Conservation (phyloP, 2,888 invertebrate genomes). For the Silvanus unidentatus region DNA sequence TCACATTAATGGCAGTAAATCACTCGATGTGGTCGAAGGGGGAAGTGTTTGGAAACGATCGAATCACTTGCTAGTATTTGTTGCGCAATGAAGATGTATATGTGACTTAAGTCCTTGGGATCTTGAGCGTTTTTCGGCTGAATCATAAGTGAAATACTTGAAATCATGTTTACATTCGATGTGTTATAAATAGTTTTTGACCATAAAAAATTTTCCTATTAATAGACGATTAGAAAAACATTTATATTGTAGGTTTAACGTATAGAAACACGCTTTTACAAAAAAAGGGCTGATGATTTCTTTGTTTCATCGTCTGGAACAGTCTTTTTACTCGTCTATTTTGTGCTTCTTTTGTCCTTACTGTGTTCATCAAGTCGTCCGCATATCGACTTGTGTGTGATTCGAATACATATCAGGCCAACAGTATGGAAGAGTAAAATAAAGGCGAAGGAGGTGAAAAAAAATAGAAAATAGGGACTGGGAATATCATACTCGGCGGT, state of each 20-base stretch:
- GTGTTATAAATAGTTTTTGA: slow-evolving; percentile 19
- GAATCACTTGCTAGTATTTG: too few relatives aligned
- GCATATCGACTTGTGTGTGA: slow-evolving; percentile 18
- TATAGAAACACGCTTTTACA: too few relatives aligned
- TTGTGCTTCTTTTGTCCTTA: slow-evolving; percentile 20
- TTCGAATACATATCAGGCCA: slow-evolving; percentile 24
- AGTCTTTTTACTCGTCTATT: slow-evolving; percentile 31
- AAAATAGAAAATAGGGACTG: too few relatives aligned
- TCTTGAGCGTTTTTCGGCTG: slow-evolving; percentile 6
- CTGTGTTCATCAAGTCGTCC: slow-evolving; percentile 7
- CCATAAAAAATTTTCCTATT: slow-evolving; percentile 12
- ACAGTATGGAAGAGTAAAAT: not conserved
- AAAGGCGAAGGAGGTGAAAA: slow-evolving; percentile 7
- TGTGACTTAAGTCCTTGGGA: too few relatives aligned
- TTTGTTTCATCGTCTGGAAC: slow-evolving; percentile 36
- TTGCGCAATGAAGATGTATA: not conserved
- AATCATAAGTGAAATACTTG: slow-evolving; percentile 17
- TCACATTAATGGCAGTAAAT: not conserved
- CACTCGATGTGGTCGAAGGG: too few relatives aligned
- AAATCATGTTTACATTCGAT: slow-evolving; percentile 19
- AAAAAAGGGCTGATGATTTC: slow-evolving; percentile 25
- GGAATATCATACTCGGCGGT: too few relatives aligned
- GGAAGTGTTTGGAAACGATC: too few relatives aligned
- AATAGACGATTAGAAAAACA: too few relatives aligned
- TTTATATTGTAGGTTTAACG: too few relatives aligned